These are phyloP conservation scores for Rhineura floridana DNA, from an alignment of 2,113 vertebrate species.

Conservation along the genomic window DNA sequence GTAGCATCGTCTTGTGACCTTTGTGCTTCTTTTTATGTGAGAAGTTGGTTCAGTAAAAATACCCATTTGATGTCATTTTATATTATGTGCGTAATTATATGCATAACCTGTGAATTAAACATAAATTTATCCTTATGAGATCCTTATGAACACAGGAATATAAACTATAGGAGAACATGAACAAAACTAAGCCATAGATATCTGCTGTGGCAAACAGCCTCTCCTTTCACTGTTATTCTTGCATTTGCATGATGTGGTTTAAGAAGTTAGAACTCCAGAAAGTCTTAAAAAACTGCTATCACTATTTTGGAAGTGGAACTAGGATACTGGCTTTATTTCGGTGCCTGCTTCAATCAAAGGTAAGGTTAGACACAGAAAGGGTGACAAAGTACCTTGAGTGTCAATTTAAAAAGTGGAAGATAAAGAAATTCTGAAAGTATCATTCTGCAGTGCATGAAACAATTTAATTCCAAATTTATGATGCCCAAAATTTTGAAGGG, in stretches of 20 bases:
- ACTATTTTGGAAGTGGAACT: constrained; percentile 65
- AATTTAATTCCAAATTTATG: neutral
- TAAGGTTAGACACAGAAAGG: constrained; percentile 59
- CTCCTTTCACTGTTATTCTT: constrained; percentile 54
- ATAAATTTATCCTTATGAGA: constrained; percentile 26
- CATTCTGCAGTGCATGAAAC: neutral
- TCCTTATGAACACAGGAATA: constrained; percentile 13
- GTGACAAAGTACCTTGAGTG: constrained; percentile 30
- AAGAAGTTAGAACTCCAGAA: constrained; percentile 65
- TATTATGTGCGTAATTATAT: neutral
- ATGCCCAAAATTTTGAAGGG: neutral
- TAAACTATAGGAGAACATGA: constrained; percentile 13
- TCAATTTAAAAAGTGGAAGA: constrained; percentile 19
- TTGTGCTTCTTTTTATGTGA: neutral
- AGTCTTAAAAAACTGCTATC: constrained; percentile 58
- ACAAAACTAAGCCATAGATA: constrained; percentile 38
- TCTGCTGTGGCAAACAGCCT: constrained; percentile 40
- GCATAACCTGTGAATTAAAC: constrained; percentile 10
- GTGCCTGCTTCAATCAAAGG: constrained; percentile 65
- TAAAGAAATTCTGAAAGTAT: neutral
- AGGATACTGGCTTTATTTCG: constrained; percentile 56
- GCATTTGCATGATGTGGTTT: constrained; percentile 42
- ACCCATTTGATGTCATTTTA: neutral
- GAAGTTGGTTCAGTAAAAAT: neutral
- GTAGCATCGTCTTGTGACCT: neutral